A percentile compares a stretch with the other conserved stretches of the same genome.
These are phyloP conservation scores for Nomada goodeniana DNA, from an alignment of 2,888 invertebrate species.

Conservation along the genomic window DNA sequence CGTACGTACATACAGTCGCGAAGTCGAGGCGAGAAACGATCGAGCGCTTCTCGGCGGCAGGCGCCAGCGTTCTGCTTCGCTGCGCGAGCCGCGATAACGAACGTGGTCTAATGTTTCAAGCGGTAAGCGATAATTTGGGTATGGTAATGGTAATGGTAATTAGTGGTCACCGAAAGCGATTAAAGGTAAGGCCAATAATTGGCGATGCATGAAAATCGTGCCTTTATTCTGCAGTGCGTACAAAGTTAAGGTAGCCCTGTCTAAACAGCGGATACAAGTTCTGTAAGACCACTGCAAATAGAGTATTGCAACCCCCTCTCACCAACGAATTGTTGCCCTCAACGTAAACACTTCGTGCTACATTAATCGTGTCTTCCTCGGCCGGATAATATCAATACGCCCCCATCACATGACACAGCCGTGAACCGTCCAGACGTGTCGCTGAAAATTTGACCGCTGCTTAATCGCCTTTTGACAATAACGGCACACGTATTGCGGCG, in stretches of 20 bases:
- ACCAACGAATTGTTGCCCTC: too few species aligned
- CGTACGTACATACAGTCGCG: too few species aligned
- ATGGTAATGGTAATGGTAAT: not conserved
- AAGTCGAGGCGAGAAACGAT: not conserved
- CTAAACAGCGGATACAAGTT: not conserved
- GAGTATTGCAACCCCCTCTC: too few species aligned
- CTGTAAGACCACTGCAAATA: not conserved
- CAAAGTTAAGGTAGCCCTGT: not conserved
- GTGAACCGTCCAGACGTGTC: conserved; percentile 78
- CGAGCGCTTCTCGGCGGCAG: not conserved
- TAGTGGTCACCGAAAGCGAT: not conserved
- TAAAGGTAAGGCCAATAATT: conserved; percentile 3
- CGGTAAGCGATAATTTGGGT: not conserved
- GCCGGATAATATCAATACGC: not conserved
- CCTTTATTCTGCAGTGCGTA: conserved; percentile 40
- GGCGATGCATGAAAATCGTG: conserved; percentile 24
- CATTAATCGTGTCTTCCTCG: not conserved
- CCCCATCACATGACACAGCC: conserved; percentile 48
- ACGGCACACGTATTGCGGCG: conserved; percentile 79
- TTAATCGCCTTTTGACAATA: conserved; percentile 78
- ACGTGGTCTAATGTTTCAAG: not conserved
- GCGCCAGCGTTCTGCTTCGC: too few species aligned
- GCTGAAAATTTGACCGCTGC: conserved; percentile 77
- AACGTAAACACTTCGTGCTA: not conserved
- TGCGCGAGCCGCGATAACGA: too few species aligned